Conservation (phyloP, 2,797 vertebrate genomes). For the Darevskia mixta region DNA sequence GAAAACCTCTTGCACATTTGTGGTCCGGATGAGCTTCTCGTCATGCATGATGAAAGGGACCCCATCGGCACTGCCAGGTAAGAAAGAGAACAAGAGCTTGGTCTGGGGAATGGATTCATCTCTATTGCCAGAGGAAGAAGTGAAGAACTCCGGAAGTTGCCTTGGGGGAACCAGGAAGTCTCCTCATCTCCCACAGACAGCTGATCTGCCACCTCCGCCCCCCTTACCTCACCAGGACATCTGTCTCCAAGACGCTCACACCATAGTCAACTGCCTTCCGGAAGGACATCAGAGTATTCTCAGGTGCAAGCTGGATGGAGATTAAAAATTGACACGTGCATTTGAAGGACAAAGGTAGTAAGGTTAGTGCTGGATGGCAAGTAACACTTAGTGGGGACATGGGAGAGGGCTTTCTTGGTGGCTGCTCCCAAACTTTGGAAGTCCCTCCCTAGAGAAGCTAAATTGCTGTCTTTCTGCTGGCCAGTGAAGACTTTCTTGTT, state of each 20-base stretch:
- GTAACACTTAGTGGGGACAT: no score
- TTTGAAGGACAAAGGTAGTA: constrained; percentile 1
- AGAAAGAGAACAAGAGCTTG: not conserved
- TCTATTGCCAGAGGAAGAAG: not conserved
- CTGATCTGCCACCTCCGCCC: rapidly evolving
- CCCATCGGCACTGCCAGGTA: constrained; percentile 81
- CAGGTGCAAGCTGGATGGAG: constrained; percentile 88
- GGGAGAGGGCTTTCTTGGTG: no score
- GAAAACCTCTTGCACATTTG: constrained; percentile 82
- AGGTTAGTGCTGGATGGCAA: no score
- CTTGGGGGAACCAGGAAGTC: not conserved
- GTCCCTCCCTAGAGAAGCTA: no score
- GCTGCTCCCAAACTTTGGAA: no score
- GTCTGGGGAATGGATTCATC: not conserved
- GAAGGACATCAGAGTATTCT: constrained; percentile 97
- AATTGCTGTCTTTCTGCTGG: no score
- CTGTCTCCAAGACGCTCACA: constrained; percentile 90
- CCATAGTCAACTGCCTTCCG: constrained; percentile 82
- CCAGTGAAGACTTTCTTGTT: no score
- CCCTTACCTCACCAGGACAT: constrained; percentile 92
- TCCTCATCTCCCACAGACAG: not conserved
- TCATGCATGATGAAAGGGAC: constrained; percentile 95
- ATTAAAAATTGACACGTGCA: not conserved
- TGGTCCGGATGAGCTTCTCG: constrained; percentile 86
- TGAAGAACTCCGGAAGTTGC: no score